phyloP scores from a whole-genome alignment of 2,113 vertebrate species.

The Sceloporus undulatus region DNA sequence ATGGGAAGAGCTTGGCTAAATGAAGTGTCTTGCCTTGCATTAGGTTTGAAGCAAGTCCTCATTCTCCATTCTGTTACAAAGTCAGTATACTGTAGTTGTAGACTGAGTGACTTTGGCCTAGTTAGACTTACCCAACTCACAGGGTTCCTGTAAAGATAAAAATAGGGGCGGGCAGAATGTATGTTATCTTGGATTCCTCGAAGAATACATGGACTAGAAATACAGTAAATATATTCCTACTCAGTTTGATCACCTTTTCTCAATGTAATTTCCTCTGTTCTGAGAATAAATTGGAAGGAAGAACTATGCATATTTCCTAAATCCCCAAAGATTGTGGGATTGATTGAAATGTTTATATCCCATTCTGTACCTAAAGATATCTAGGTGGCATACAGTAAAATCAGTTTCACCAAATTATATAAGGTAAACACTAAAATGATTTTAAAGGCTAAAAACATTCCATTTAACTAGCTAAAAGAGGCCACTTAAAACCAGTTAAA shows the following conservation, averaged over 20 bases:
- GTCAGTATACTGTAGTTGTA: not conserved
- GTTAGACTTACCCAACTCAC: not conserved
- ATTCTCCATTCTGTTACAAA: not conserved
- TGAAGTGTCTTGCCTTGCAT: not conserved
- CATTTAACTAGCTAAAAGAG: too few relatives aligned
- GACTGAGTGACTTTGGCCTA: not conserved
- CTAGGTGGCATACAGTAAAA: too few relatives aligned
- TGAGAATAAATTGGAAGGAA: not conserved
- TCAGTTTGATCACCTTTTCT: not conserved
- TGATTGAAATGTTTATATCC: too few relatives aligned
- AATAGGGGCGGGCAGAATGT: not conserved
- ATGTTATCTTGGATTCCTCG: not conserved
- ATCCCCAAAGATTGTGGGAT: too few relatives aligned
- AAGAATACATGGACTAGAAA: not conserved
- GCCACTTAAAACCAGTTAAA: too few relatives aligned
- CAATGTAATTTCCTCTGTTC: not conserved
- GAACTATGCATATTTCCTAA: not conserved
- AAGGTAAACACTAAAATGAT: too few relatives aligned
- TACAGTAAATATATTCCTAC: not conserved
- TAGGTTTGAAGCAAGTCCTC: not conserved
- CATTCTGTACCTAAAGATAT: too few relatives aligned
- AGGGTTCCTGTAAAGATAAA: not conserved
- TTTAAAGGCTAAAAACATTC: too few relatives aligned
- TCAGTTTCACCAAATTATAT: too few relatives aligned
- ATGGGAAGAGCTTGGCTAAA: slow-evolving; percentile 5